Conservation (phyloP, 2,888 invertebrate genomes). For the Diploptera punctata region DNA sequence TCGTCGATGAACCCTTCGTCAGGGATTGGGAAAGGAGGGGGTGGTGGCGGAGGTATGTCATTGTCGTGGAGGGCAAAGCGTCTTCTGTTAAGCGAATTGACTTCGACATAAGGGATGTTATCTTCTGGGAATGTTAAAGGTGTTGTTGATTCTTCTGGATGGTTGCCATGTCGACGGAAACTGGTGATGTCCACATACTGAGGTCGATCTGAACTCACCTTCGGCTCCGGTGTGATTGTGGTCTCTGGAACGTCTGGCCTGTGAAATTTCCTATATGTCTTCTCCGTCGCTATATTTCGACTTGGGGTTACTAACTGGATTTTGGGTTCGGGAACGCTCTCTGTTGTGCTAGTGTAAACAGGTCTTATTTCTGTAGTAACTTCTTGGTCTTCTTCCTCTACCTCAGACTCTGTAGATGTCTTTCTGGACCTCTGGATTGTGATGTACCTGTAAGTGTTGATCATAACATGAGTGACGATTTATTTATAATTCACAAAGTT, state of each 20-base stretch:
- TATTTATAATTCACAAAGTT: too few relatives aligned
- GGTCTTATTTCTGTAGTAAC: conserved; percentile 33
- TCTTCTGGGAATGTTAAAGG: not conserved
- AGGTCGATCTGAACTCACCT: conserved; percentile 30
- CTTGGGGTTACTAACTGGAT: conserved; percentile 5
- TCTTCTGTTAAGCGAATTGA: not conserved
- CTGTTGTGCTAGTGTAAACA: conserved; percentile 2
- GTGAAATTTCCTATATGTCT: not conserved
- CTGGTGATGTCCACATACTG: conserved; percentile 14
- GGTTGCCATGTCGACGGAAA: not conserved
- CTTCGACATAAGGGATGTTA: not conserved
- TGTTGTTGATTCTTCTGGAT: not conserved
- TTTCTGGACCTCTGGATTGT: conserved; percentile 53
- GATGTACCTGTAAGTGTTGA: conserved; percentile 52
- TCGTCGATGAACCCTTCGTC: too few relatives aligned
- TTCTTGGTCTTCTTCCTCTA: conserved; percentile 40
- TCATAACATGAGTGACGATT: not conserved
- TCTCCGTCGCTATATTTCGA: not conserved
- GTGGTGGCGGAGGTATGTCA: not conserved
- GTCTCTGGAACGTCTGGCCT: conserved; percentile 46
- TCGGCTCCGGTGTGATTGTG: conserved; percentile 15
- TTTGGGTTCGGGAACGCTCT: not conserved
- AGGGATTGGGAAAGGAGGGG: too few relatives aligned
- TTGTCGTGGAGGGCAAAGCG: not conserved
- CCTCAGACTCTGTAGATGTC: conserved; percentile 30